phyloP scores from a whole-genome alignment of 2,888 invertebrate species.

The Heteropelma amictum region DNA sequence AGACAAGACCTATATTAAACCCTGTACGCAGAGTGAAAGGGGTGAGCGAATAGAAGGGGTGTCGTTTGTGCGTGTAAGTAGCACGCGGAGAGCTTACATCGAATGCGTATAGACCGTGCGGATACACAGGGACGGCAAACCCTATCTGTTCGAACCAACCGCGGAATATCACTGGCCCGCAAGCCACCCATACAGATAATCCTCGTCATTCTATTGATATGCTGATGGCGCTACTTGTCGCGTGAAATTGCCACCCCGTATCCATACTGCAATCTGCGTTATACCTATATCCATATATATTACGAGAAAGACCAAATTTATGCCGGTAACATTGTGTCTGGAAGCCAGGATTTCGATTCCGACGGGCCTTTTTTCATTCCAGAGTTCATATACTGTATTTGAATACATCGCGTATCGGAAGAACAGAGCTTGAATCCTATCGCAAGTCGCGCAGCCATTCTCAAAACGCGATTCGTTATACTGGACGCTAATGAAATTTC shows the following conservation, averaged over 20 bases:
- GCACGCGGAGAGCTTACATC: slow-evolving; percentile 14
- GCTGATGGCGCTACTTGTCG: slow-evolving; percentile 78
- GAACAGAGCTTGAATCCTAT: slow-evolving; percentile 66
- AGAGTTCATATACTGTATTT: slow-evolving; percentile 51
- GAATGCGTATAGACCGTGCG: neutral
- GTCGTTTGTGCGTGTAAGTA: slow-evolving; percentile 35
- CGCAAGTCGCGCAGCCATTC: slow-evolving; percentile 62
- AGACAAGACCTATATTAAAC: too few species aligned
- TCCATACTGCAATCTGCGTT: slow-evolving; percentile 64
- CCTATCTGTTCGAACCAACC: slow-evolving; percentile 77
- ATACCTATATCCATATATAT: neutral
- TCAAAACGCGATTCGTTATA: neutral
- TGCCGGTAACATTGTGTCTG: slow-evolving; percentile 30
- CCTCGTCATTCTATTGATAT: slow-evolving; percentile 75
- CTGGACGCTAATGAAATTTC: neutral
- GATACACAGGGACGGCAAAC: slow-evolving; percentile 58
- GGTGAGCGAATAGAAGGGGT: slow-evolving; percentile 46
- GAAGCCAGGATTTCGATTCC: slow-evolving; percentile 41
- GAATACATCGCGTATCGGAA: slow-evolving; percentile 9
- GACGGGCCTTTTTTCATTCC: slow-evolving; percentile 55
- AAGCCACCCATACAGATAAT: slow-evolving; percentile 74
- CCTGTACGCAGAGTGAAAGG: slow-evolving; percentile 43
- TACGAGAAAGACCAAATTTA: slow-evolving; percentile 17
- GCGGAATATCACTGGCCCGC: slow-evolving; percentile 71
- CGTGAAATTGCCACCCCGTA: slow-evolving; percentile 78